These are phyloP conservation scores for Drosophila multiciliata DNA, from an alignment of 2,888 invertebrate species.

Conservation along the genomic window DNA sequence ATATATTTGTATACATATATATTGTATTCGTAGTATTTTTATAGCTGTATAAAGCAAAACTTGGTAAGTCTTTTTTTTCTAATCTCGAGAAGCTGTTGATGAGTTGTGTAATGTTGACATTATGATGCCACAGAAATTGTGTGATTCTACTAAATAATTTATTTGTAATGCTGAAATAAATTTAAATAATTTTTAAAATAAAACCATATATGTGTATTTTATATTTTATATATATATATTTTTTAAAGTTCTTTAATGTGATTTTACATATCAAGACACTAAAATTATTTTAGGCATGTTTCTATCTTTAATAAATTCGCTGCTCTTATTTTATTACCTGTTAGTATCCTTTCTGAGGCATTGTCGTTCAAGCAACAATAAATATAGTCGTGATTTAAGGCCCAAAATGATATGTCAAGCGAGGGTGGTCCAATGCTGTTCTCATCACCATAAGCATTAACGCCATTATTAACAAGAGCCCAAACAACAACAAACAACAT, in stretches of 20 bases:
- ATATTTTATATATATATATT: too few relatives aligned
- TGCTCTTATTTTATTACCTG: constrained; percentile 5
- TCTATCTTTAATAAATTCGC: neutral
- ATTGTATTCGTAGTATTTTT: neutral
- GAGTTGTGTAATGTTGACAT: neutral
- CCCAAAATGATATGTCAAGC: constrained; percentile 3
- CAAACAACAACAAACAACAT: constrained; percentile 37
- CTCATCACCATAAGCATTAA: constrained; percentile 63
- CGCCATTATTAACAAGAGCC: constrained; percentile 64
- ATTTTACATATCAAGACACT: neutral
- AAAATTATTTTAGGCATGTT: neutral
- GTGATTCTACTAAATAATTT: neutral
- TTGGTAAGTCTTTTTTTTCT: neutral
- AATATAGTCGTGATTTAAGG: constrained; percentile 29
- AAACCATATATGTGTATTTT: too few relatives aligned
- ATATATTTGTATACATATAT: too few relatives aligned
- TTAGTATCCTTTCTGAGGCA: constrained; percentile 8
- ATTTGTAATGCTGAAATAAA: neutral
- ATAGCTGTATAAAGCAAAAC: neutral
- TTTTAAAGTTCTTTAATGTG: neutral
- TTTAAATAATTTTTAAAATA: neutral
- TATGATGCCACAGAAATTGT: neutral
- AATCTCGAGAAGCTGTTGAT: neutral
- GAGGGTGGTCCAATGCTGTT: constrained; percentile 52
- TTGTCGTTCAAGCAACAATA: constrained; percentile 20